Conservation (phyloP, 2,888 invertebrate genomes). For the Villa cingulata region DNA sequence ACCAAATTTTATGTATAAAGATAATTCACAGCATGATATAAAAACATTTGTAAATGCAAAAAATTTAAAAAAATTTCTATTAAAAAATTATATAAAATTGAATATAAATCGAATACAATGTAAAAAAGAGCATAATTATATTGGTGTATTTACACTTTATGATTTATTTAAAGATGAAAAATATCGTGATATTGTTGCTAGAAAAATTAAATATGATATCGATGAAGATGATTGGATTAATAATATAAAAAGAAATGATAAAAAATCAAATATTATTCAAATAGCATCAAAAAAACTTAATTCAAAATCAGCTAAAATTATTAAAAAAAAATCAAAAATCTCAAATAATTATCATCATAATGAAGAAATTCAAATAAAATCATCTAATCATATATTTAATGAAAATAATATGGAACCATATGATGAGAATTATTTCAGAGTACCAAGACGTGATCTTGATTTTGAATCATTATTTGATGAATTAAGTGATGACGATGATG, state of each 20-base stretch:
- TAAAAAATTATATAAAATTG: conserved; percentile 14
- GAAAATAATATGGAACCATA: conserved; percentile 24
- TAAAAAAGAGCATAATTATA: conserved; percentile 5
- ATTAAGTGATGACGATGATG: conserved; percentile 18
- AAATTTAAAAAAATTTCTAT: conserved; percentile 17
- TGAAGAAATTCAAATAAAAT: conserved; percentile 16
- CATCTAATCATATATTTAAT: conserved; percentile 8
- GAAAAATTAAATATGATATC: conserved; percentile 20
- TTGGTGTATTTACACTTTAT: conserved; percentile 21
- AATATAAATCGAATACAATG: conserved; percentile 19
- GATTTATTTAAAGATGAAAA: background rate
- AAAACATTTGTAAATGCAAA: conserved; percentile 20
- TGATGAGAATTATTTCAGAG: conserved; percentile 14
- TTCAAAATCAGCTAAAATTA: background rate
- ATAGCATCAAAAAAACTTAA: background rate
- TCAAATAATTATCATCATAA: background rate
- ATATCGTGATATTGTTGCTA: background rate
- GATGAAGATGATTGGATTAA: conserved; percentile 21
- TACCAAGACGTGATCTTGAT: conserved; percentile 23
- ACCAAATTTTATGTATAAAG: conserved; percentile 24
- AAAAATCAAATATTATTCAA: background rate
- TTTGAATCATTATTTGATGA: conserved; percentile 16
- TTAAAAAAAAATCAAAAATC: background rate
- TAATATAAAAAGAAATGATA: conserved; percentile 1
- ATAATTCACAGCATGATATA: conserved; percentile 24